Evolutionary conservation across 2,797 vertebrate species (phyloP).

Genomic region (Cynopterus sphinx): DNA sequence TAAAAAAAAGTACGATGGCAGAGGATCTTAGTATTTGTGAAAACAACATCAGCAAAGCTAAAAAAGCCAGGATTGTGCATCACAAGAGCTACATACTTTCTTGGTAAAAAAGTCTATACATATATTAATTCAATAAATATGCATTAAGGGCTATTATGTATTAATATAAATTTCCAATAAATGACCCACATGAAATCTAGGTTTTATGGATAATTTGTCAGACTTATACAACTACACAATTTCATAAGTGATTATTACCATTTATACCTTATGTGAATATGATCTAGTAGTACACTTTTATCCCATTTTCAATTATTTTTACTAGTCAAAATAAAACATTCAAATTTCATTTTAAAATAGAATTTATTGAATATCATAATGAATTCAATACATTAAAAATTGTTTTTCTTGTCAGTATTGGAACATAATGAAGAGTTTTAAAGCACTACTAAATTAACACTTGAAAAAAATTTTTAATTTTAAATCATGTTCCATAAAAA

Average conservation of each 20-base stretch:
- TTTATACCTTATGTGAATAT: not conserved
- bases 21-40: not conserved
- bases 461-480: slow-evolving; percentile 29
- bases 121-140: slow-evolving; percentile 6
- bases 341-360: slow-evolving; percentile 76
- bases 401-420: slow-evolving; percentile 56
- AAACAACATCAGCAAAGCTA: not conserved
- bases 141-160: not conserved
- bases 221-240: not conserved
- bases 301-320: slow-evolving; percentile 47
- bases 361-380: slow-evolving; percentile 77
- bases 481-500: slow-evolving; percentile 63
- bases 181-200: not conserved
- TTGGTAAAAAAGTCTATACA: not conserved
- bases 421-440: slow-evolving; percentile 57
- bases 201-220: slow-evolving; percentile 15
- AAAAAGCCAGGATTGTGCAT: not conserved
- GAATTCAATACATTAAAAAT: slow-evolving; percentile 65
- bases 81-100: not conserved
- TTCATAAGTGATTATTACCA: not conserved
- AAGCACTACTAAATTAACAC: slow-evolving; percentile 61
- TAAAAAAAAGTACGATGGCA: not conserved
- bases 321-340: slow-evolving; percentile 64
- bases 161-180: slow-evolving; percentile 16
- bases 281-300: not conserved